Base-by-base conservation (phyloP, 2,888 invertebrate species). In the Caenorhabditis doughertyi region DNA sequence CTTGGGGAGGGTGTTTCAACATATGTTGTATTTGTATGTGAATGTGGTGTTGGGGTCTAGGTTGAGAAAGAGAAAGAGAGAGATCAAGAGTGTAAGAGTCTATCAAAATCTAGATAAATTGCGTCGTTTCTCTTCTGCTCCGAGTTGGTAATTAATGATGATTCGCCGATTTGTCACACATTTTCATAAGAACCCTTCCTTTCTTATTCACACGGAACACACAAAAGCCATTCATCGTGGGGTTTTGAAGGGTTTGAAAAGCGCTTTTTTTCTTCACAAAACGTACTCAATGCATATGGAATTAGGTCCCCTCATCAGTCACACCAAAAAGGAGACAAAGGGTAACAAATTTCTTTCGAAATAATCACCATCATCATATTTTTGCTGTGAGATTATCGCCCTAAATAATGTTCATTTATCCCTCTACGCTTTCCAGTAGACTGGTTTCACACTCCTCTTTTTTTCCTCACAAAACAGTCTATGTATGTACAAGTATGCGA, bases 281-380 rank as follows among this genome's bases (percentile, higher is more conserved):
- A 72, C 64, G 65, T 65, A 58, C 74, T 47, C 74, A 65, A 74
- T 74, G 74, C 65, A 74, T 74, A 74, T 58, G 74, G 74, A 74
- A 74, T 74, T 74, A 74, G 74, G 29, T n/a, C 5, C 35, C 35
- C 21, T 62, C 62, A 73, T 65, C 64, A 65, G 62, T 73, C 73
- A 73, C 29, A 23, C 56, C 16, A 21, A 18, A 16, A 32, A 8
- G 53, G 60, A 25, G 23, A 29, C 23, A 11, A 25, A 42, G 9
- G 3, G 47, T 47, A 47, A 71, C 47, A 71, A 47, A 71, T 71
- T 70, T 56, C 29, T 56, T n/a, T 27, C 11, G 18, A 55, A 44
- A 44, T 71, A 51, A 72, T 72, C 58, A 62, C 62, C 71, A 47
- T 16, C 25, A 8, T 16, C 27, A n/a, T 35, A 23, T 29, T 35